Evolutionary conservation across 1,140 invertebrate genomes (phyloP), one percentile per base, ranked within the genome.

Genomic region (Tetramorium alpestre): DNA sequence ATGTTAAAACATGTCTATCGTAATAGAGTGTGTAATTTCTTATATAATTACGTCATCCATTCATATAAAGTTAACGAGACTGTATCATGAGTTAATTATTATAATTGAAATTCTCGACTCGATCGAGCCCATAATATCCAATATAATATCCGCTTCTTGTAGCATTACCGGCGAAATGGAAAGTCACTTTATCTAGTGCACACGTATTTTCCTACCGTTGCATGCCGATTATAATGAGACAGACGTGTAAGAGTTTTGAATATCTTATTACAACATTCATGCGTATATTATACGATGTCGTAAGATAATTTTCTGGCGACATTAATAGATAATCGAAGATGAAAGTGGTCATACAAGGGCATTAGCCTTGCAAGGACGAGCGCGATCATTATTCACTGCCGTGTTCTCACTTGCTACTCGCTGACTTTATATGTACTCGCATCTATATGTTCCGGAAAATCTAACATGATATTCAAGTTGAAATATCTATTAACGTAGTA

Each of bases 341-440:
- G 62, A 87, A 84, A 88, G 76, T 70, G 62, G 22, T 56, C 18
- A 13, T 72, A 33, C 47, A 72, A 64, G 67, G 56, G 69, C 67
- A 87, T 84, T 87, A 84, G 78, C 78, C 62, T 73, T 28, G 77
- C 58, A 84, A 88, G 77, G 85, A 87, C 78, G 47, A 22, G 11
- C 51, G 47, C 22, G 60, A 64, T 75, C 81, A 75, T 85, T 85
- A 77, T 51, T 64, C 33, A 64, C 51, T 60, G n/a, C 47, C 73
- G 47, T 85, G 10, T 28, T 51, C 62, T 56, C 28, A 22, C 22
- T 70, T 56, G 22, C 47, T 47, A 60, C 13, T n/a, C 4, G n/a
- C 18, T 33, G 10, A 22, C 47, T 28, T 69, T n/a, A 56, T n/a
- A 56, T 28, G n/a, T 38, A 64, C 0, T 22, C 22, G 11, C 18